phyloP scores from a whole-genome alignment of 1,140 invertebrate species.

The Drosophila repleta region DNA sequence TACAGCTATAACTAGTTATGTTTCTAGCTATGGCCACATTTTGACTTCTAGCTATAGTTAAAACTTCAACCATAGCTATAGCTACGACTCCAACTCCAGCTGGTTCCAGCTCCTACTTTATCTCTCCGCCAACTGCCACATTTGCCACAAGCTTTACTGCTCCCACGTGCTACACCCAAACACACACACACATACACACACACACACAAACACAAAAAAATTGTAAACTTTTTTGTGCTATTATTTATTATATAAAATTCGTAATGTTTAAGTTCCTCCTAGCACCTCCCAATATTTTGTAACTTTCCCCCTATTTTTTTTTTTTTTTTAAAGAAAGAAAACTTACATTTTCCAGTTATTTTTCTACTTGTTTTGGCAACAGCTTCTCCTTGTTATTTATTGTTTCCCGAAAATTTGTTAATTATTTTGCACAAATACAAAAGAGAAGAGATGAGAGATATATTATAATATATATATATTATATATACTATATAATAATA shows the following conservation, averaged over 20 bases:
- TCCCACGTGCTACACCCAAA: not conserved
- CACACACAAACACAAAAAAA: not conserved
- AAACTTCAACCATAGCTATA: too few relatives aligned
- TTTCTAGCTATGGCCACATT: too few relatives aligned
- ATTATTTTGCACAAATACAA: slow-evolving; percentile 36
- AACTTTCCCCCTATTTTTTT: slow-evolving; percentile 9
- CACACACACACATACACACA: not conserved
- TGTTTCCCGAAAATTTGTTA: slow-evolving; percentile 56
- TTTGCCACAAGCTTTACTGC: too few relatives aligned
- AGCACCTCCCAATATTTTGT: not conserved
- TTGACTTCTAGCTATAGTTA: too few relatives aligned
- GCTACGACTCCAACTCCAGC: too few relatives aligned
- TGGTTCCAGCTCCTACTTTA: too few relatives aligned
- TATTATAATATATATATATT: slow-evolving; percentile 8
- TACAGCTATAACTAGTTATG: too few relatives aligned
- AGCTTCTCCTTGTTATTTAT: slow-evolving; percentile 66
- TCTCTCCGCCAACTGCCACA: too few relatives aligned
- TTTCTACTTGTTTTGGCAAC: slow-evolving; percentile 9
- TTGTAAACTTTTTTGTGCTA: slow-evolving; percentile 4
- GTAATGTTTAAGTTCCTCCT: slow-evolving; percentile 10
- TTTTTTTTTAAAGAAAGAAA: slow-evolving; percentile 2
- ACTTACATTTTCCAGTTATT: not conserved
- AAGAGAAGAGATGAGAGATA: not conserved
- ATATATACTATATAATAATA: not conserved
- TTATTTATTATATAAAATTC: slow-evolving; percentile 37